Conservation (phyloP, 2,888 invertebrate species). For the Nipponacmea schrenckii region DNA sequence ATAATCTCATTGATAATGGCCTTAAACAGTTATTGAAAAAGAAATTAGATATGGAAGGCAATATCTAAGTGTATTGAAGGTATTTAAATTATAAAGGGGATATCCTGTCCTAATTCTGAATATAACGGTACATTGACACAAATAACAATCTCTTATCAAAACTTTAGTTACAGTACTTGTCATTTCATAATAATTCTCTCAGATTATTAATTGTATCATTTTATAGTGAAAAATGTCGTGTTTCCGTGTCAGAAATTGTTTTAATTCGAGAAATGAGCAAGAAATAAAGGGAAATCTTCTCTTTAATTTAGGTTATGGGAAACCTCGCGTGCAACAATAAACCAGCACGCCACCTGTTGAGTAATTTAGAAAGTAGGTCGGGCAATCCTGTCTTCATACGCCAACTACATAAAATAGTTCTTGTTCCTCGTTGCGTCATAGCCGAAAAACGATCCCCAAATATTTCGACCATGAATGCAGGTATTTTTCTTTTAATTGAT, state of each 20-base stretch:
- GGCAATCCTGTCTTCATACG: constrained; percentile 32
- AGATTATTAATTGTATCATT: too few relatives aligned
- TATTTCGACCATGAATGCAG: constrained; percentile 1
- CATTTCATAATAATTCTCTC: too few relatives aligned
- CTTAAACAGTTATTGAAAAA: too few relatives aligned
- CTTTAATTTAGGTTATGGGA: constrained; percentile 9
- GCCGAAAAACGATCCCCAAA: neutral
- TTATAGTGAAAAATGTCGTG: too few relatives aligned
- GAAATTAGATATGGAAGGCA: too few relatives aligned
- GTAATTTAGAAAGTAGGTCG: constrained; percentile 32
- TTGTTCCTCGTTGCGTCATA: constrained; percentile 1
- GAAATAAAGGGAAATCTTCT: neutral
- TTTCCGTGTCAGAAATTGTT: too few relatives aligned
- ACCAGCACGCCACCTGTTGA: constrained; percentile 18
- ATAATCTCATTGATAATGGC: too few relatives aligned
- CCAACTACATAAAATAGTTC: constrained; percentile 27
- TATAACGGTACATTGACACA: constrained; percentile 8
- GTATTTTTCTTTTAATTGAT: neutral
- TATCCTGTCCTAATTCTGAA: constrained; percentile 8
- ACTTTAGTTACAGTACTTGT: too few relatives aligned
- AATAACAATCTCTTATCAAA: neutral
- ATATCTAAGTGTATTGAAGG: neutral
- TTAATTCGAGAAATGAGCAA: too few relatives aligned
- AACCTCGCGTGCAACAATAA: constrained; percentile 17
- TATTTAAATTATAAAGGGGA: constrained; percentile 2